Percentiles rank a stretch among this genome's conserved stretches.
phyloP scores from a whole-genome alignment of 2,113 vertebrate genomes.

The Megaleporinus macrocephalus region DNA sequence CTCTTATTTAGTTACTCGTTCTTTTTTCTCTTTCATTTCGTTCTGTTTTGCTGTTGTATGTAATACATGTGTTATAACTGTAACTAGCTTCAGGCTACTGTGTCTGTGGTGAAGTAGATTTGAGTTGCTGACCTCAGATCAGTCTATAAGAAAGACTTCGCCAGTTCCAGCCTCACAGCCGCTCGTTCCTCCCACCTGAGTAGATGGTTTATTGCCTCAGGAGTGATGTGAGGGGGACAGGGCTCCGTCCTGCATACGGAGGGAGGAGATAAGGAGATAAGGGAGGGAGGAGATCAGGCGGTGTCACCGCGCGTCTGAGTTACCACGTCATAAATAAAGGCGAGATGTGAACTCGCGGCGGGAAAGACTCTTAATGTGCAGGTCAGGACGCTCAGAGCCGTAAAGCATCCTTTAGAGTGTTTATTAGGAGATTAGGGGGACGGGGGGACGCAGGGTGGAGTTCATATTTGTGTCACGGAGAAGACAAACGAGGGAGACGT shows the following conservation, averaged over 20 bases:
- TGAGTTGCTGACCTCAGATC: too few species aligned
- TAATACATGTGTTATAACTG: too few species aligned
- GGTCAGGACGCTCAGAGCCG: slow-evolving; percentile 32
- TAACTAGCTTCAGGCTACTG: too few species aligned
- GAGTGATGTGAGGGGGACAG: neutral
- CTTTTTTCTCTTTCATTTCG: too few species aligned
- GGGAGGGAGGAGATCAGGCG: neutral
- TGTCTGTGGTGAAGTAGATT: too few species aligned
- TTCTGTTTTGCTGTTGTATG: too few species aligned
- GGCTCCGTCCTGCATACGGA: neutral
- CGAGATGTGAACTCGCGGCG: neutral
- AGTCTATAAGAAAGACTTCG: too few species aligned
- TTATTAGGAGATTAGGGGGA: slow-evolving; percentile 63
- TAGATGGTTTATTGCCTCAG: neutral
- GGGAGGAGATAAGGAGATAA: neutral
- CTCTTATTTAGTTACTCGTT: too few species aligned
- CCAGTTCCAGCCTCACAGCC: too few species aligned
- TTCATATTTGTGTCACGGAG: slow-evolving; percentile 68
- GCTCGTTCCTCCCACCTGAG: too few species aligned
- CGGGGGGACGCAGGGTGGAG: too few species aligned
- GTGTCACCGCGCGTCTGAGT: too few species aligned
- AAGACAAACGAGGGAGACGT: slow-evolving; percentile 73
- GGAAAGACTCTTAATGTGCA: slow-evolving; percentile 38
- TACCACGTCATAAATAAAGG: neutral
- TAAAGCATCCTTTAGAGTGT: slow-evolving; percentile 65